A percentile compares a stretch with the other conserved stretches of the same genome.
These are phyloP conservation scores for Pachycephala philippinensis DNA, from an alignment of 2,113 vertebrate species.

Conservation along the genomic window DNA sequence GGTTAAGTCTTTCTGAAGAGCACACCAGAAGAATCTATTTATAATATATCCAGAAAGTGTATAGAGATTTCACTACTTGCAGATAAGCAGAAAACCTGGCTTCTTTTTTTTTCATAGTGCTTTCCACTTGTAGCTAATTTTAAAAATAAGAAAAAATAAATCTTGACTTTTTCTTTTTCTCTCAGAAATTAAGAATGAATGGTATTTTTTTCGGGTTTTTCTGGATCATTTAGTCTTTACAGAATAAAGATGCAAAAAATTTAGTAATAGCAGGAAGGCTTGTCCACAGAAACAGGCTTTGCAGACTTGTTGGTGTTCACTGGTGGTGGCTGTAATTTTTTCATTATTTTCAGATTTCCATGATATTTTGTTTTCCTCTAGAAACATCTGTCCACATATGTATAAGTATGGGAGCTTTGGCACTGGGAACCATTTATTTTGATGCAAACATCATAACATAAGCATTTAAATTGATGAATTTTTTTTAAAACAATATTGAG, in stretches of 20 bases:
- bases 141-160: neutral
- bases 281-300: neutral
- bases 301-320: neutral
- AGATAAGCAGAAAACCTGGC: neutral
- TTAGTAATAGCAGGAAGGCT: neutral
- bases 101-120: neutral
- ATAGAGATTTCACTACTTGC: neutral
- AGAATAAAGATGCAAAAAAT: neutral
- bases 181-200: neutral
- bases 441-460: neutral
- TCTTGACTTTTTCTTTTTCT: neutral
- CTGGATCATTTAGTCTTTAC: neutral
- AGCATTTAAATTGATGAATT: neutral
- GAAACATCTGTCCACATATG: neutral
- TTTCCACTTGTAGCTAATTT: neutral
- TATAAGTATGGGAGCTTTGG: neutral
- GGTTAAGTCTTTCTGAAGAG: neutral
- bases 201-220: neutral
- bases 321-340: neutral
- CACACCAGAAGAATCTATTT: neutral
- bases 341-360: neutral
- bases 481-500: neutral
- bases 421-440: conserved; percentile 9
- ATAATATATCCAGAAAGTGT: neutral
- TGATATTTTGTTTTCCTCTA: neutral